Evolutionary conservation across 2,113 vertebrate genomes (phyloP).

Genomic region (Cyanoderma ruficeps): DNA sequence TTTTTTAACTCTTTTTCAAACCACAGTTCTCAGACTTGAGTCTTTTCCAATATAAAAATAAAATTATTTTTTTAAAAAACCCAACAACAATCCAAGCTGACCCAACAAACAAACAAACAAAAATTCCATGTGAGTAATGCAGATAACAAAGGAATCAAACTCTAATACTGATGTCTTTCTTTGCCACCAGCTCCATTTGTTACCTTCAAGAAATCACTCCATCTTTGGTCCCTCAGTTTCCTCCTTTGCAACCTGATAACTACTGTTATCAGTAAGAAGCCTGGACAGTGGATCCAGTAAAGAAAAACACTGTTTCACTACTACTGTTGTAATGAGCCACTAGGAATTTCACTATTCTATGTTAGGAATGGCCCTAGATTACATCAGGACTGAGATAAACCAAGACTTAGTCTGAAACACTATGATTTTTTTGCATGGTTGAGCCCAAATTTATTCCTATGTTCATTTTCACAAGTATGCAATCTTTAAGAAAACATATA

Average conservation of each 20-base stretch:
- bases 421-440: fast-evolving
- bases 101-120: not conserved
- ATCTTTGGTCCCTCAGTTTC: not conserved
- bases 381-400: not conserved
- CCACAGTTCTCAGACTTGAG: not conserved
- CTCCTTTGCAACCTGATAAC: not conserved
- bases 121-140: not conserved
- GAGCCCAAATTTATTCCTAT: not conserved
- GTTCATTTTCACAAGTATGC: not conserved
- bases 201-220: not conserved
- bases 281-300: not conserved
- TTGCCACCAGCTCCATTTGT: not conserved
- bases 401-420: not conserved
- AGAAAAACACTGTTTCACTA: not conserved
- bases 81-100: not conserved
- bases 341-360: not conserved
- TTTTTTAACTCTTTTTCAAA: not conserved
- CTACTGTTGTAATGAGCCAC: not conserved
- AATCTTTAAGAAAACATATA: not conserved
- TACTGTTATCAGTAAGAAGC: not conserved
- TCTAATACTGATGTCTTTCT: not conserved
- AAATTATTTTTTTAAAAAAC: not conserved
- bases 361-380: not conserved
- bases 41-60: not conserved
- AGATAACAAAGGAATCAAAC: not conserved